These are phyloP conservation scores for Panonychus citri DNA, from an alignment of 1,140 invertebrate species.

Conservation along the genomic window DNA sequence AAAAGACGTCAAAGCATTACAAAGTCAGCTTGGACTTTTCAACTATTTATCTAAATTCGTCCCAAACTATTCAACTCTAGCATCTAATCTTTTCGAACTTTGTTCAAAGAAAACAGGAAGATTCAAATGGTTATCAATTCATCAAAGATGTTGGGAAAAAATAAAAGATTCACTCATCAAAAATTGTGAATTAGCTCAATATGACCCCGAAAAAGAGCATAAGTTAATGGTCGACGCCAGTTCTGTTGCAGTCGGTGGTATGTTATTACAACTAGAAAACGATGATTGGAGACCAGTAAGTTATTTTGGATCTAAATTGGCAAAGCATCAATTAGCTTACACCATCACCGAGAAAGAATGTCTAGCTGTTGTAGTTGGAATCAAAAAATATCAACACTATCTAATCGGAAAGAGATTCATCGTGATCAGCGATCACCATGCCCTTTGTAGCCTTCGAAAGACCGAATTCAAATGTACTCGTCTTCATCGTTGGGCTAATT, in stretches of 20 bases:
- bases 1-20: too few species aligned
- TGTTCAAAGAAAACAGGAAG: too few species aligned
- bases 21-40: too few species aligned
- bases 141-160: too few species aligned
- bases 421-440: slow-evolving; percentile 28
- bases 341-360: slow-evolving; percentile 26
- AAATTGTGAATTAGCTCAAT: not conserved
- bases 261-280: slow-evolving; percentile 16
- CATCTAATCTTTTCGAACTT: too few species aligned
- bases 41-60: too few species aligned
- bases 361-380: slow-evolving; percentile 26
- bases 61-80: too few species aligned
- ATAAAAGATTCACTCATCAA: too few species aligned
- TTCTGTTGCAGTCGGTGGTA: slow-evolving; percentile 16
- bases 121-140: too few species aligned
- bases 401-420: slow-evolving; percentile 27
- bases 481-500: slow-evolving; percentile 26
- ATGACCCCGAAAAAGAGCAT: not conserved
- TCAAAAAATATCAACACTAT: slow-evolving; percentile 26
- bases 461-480: slow-evolving; percentile 22
- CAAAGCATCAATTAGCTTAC: slow-evolving; percentile 25
- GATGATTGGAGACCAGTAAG: slow-evolving; percentile 2
- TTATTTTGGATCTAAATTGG: slow-evolving; percentile 18
- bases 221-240: slow-evolving; percentile 14
- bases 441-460: slow-evolving; percentile 24